Percentiles rank a stretch among this genome's conserved stretches.
Evolutionary conservation across 2,113 vertebrate genomes (phyloP).

Genomic region (Alethe diademata): DNA sequence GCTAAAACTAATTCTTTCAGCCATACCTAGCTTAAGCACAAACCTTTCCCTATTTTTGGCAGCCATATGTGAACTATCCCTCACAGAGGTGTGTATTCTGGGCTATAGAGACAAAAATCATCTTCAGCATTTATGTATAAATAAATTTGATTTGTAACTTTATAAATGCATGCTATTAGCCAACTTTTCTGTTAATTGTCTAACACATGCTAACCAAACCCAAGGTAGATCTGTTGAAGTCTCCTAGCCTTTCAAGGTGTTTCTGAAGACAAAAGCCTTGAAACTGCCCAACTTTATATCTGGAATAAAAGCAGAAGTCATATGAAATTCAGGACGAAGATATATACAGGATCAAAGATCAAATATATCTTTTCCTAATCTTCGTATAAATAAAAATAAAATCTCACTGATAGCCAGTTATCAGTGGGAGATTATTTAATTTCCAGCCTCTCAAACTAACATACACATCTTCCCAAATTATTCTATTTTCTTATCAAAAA

Average conservation of each 20-base stretch:
- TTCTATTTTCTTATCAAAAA: background rate
- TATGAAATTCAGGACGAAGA: background rate
- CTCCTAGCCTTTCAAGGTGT: background rate
- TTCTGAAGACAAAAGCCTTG: background rate
- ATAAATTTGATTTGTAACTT: background rate
- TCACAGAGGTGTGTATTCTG: background rate
- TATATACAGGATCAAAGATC: background rate
- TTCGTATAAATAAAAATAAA: background rate
- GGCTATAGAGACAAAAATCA: background rate
- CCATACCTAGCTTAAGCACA: background rate
- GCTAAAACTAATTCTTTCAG: background rate
- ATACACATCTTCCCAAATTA: background rate
- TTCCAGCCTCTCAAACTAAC: background rate
- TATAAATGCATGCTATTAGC: background rate
- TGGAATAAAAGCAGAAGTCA: background rate
- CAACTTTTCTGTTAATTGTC: background rate
- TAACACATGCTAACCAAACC: background rate
- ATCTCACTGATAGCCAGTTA: background rate
- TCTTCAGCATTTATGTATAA: background rate
- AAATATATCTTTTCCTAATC: background rate
- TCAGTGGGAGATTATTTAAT: background rate
- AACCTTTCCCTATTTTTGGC: background rate
- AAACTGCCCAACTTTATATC: background rate
- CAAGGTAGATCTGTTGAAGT: background rate
- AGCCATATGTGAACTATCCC: background rate